Base-by-base conservation (phyloP, 1,140 invertebrate genomes). In the Caerostris extrusa region DNA sequence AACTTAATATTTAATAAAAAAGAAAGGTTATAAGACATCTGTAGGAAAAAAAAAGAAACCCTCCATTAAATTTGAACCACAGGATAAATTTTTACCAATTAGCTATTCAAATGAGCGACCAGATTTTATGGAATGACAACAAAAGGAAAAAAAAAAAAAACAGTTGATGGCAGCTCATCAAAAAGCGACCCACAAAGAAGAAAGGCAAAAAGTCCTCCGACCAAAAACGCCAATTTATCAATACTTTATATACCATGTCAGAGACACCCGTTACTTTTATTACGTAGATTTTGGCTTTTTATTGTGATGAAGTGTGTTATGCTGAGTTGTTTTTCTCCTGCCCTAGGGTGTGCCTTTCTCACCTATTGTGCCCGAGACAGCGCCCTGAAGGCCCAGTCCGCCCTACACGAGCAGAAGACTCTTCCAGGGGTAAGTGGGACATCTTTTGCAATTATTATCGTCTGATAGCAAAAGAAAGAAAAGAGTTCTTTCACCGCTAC, bases 381-480 rank as follows among this genome's bases (percentile, higher is more conserved):
- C 97, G 98, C 98, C 95, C 97, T 98, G 95, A 98, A 97, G 96
- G 98, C 98, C 96, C 98, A 99, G 97, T 97, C 97, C 96, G 97
- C 98, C 95, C 97, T 99, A 95, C 98, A 99, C 97, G 98, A 99
- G 97, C 99, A 99, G 97, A 98, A 98, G 97, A 98, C 98, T 96
- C 97, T 99, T 97, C 98, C 98, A 97, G 98, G 98, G 98, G 98
- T 99, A 96, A 98, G 98, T 98, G 56, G 82, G 95, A 95, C 71
- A n/a, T 77, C 53, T 77, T 90, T 71, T 90, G 34, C 55, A 71
- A 57, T 34, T 69, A 77, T 77, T 77, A 50, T 77, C 71, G 8
- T 77, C 34, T 12, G 34, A n/a, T 10, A 7, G 58, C 10, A 85
- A 6, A 19, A 85, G 57, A 85, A 34, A 85, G 19, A n/a, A n/a